Conservation (phyloP, 2,797 vertebrate genomes). For the Parauchenoglanis punctatus region DNA sequence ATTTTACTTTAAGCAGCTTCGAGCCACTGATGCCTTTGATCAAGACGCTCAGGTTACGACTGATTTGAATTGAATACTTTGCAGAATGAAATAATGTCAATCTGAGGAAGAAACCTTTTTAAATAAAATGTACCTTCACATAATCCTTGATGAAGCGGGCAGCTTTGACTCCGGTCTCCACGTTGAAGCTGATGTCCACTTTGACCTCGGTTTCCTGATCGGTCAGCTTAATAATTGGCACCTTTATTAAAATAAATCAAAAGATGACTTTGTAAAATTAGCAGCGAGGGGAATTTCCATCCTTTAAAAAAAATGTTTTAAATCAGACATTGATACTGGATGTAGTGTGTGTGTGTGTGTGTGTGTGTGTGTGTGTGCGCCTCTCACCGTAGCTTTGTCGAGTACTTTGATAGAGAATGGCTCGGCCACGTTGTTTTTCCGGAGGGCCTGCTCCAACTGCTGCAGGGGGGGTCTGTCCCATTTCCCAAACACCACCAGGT, state of each 20-base stretch:
- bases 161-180: slow-evolving; percentile 95
- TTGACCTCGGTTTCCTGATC: slow-evolving; percentile 97
- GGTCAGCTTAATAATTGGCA: slow-evolving; percentile 97
- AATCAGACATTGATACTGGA: background rate
- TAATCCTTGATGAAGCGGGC: slow-evolving; percentile 95
- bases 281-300: background rate
- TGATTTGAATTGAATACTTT: background rate
- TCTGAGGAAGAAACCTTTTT: background rate
- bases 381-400: slow-evolving; percentile 91
- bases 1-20: background rate
- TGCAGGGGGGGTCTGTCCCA: slow-evolving; percentile 95
- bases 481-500: slow-evolving; percentile 97
- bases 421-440: slow-evolving; percentile 91
- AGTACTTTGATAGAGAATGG: slow-evolving; percentile 97
- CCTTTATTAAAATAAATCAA: slow-evolving; percentile 69
- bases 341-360: background rate
- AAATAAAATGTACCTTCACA: slow-evolving; percentile 80
- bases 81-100: background rate
- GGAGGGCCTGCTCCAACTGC: slow-evolving; percentile 91
- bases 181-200: slow-evolving; percentile 98
- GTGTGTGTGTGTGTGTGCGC: background rate
- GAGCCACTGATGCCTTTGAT: background rate
- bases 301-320: background rate
- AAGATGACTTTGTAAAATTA: background rate
- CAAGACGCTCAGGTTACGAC: background rate